These are phyloP conservation scores for Nanorana parkeri DNA, from an alignment of 2,113 vertebrate species.

Conservation along the genomic window DNA sequence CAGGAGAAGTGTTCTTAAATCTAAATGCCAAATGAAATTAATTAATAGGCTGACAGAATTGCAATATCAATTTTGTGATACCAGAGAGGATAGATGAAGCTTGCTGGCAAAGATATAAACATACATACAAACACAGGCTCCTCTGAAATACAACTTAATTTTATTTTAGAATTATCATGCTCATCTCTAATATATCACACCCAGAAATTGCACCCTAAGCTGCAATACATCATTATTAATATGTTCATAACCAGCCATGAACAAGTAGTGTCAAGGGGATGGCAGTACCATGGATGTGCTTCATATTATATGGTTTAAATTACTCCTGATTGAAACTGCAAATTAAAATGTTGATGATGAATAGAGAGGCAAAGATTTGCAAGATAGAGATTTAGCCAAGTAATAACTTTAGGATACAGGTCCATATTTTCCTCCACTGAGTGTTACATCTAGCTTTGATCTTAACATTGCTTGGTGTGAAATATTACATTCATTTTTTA, in stretches of 20 bases:
- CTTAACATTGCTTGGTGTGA: slow-evolving; percentile 39
- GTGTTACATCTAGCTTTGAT: slow-evolving; percentile 39
- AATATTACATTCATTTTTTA: slow-evolving; percentile 41
- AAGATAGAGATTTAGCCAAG: slow-evolving; percentile 42
- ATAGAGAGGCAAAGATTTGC: slow-evolving; percentile 45
- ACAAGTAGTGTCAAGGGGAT: slow-evolving; percentile 9
- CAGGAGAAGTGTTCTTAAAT: slow-evolving; percentile 39
- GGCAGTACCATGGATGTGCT: background rate
- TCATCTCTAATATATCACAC: slow-evolving; percentile 60
- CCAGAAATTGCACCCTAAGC: slow-evolving; percentile 57
- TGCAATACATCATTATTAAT: slow-evolving; percentile 45
- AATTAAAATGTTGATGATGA: slow-evolving; percentile 44
- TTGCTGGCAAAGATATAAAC: slow-evolving; percentile 47
- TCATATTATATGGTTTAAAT: slow-evolving; percentile 15
- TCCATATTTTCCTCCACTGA: slow-evolving; percentile 28
- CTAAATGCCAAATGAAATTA: slow-evolving; percentile 56
- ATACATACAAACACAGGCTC: slow-evolving; percentile 18
- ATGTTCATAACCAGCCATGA: slow-evolving; percentile 45
- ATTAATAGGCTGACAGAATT: slow-evolving; percentile 55
- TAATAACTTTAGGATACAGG: slow-evolving; percentile 43
- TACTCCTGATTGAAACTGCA: slow-evolving; percentile 42
- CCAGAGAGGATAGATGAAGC: slow-evolving; percentile 36
- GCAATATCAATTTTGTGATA: slow-evolving; percentile 49
- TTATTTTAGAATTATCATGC: slow-evolving; percentile 61
- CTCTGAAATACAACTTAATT: slow-evolving; percentile 60